These are phyloP conservation scores for Diplolepis rosae DNA, from an alignment of 2,888 invertebrate genomes.

Conservation along the genomic window DNA sequence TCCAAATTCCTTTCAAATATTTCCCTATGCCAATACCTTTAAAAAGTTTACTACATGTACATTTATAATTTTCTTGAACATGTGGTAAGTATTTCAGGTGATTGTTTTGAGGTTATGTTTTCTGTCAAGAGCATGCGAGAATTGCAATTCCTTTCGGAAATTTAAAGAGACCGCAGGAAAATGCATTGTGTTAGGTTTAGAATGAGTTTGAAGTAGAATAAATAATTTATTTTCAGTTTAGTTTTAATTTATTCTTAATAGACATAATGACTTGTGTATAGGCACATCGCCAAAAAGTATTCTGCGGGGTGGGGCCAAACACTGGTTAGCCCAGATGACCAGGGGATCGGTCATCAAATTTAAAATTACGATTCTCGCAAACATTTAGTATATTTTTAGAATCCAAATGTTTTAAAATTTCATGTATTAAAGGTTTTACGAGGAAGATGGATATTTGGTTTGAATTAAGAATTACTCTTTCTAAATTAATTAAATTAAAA, in stretches of 20 bases:
- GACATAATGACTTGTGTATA: conserved; percentile 5
- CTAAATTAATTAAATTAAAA: too few relatives aligned
- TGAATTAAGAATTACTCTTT: too few relatives aligned
- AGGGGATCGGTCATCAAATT: conserved; percentile 1
- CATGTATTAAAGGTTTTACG: background rate
- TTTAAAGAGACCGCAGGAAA: conserved; percentile 2
- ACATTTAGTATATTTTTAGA: conserved; percentile 23
- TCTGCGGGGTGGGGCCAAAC: conserved; percentile 20
- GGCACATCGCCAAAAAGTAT: conserved; percentile 23
- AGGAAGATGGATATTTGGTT: too few relatives aligned
- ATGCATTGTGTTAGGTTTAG: background rate
- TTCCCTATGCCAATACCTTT: background rate
- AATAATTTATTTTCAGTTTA: background rate
- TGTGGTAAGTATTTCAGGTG: conserved; percentile 18
- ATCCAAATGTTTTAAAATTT: conserved; percentile 6
- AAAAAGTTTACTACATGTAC: background rate
- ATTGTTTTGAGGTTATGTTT: conserved; percentile 37
- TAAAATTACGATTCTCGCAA: conserved; percentile 10
- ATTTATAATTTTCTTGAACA: background rate
- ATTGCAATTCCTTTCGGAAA: conserved; percentile 20
- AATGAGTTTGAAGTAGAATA: background rate
- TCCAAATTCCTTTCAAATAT: background rate
- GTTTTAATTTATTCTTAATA: conserved; percentile 11
- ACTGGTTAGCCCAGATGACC: background rate
- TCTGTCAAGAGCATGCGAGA: conserved; percentile 28